phyloP scores from a whole-genome alignment of 1,140 invertebrate species.

The Leucophenga varia region DNA sequence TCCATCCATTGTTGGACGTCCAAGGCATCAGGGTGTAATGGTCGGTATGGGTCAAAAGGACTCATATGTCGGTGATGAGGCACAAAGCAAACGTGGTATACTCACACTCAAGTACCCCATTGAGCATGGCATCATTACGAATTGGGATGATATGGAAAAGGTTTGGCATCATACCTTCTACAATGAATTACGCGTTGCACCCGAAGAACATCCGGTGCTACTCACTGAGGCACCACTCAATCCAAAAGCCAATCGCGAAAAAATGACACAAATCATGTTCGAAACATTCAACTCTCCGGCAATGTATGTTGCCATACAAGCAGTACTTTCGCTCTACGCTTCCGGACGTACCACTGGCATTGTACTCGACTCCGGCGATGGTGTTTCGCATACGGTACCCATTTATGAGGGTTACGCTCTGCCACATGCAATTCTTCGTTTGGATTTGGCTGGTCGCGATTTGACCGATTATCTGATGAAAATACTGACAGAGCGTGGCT shows the following conservation, averaged over 20 bases:
- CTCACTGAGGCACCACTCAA: constrained; percentile 81
- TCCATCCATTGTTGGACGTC: constrained; percentile 72
- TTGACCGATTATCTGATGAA: constrained; percentile 86
- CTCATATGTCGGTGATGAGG: too few relatives aligned
- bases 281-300: constrained; percentile 74
- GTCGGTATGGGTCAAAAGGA: constrained; percentile 93
- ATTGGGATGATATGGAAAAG: constrained; percentile 80
- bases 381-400: constrained; percentile 82
- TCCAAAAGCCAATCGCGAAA: constrained; percentile 74
- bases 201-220: constrained; percentile 81
- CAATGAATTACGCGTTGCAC: constrained; percentile 84
- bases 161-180: constrained; percentile 79
- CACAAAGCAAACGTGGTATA: too few relatives aligned
- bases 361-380: constrained; percentile 75
- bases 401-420: constrained; percentile 76
- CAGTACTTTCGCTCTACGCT: constrained; percentile 74
- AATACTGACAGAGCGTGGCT: constrained; percentile 77
- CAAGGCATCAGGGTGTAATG: constrained; percentile 82
- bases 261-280: constrained; percentile 80
- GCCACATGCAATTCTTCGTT: constrained; percentile 77
- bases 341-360: constrained; percentile 83
- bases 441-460: constrained; percentile 84
- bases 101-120: too few relatives aligned
- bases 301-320: constrained; percentile 71
- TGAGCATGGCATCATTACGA: too few relatives aligned